These are phyloP conservation scores for Cyprinodon tularosa DNA, from an alignment of 2,113 vertebrate genomes.

Conservation along the genomic window DNA sequence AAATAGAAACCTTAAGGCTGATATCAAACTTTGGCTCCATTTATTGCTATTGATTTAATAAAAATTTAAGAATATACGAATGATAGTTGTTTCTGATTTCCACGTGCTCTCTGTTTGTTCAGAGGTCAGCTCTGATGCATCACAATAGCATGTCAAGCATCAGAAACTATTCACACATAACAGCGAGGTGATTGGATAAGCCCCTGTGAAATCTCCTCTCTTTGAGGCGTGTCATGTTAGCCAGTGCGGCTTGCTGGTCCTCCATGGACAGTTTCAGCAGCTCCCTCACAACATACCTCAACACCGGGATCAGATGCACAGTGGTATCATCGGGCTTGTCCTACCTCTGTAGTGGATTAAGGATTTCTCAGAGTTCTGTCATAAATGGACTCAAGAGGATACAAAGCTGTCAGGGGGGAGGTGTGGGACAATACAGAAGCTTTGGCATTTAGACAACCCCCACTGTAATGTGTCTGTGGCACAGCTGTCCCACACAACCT, in stretches of 20 bases:
- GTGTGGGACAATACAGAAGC: constrained; percentile 33
- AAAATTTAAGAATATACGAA: not conserved
- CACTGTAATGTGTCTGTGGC: constrained; percentile 41
- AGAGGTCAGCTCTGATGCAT: not conserved
- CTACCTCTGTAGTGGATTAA: constrained; percentile 43
- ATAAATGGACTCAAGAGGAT: constrained; percentile 55
- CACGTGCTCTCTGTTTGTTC: not conserved
- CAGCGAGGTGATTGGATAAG: constrained; percentile 59
- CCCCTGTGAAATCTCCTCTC: constrained; percentile 44
- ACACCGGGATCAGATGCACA: constrained; percentile 62
- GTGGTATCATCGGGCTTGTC: constrained; percentile 56
- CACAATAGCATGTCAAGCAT: not conserved
- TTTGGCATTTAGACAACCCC: constrained; percentile 68
- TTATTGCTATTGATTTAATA: not conserved
- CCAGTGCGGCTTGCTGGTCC: constrained; percentile 55
- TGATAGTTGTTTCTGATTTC: not conserved
- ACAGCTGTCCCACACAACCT: constrained; percentile 59
- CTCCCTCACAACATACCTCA: constrained; percentile 65
- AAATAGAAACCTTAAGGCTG: not conserved
- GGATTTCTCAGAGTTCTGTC: constrained; percentile 56
- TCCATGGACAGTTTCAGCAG: constrained; percentile 64
- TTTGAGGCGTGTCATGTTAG: constrained; percentile 56
- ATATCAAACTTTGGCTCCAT: not conserved
- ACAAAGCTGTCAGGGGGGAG: not conserved
- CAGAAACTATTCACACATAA: constrained; percentile 49